Evolutionary conservation across 1,140 invertebrate genomes (phyloP).

Genomic region (Drosophila sturtevanti): DNA sequence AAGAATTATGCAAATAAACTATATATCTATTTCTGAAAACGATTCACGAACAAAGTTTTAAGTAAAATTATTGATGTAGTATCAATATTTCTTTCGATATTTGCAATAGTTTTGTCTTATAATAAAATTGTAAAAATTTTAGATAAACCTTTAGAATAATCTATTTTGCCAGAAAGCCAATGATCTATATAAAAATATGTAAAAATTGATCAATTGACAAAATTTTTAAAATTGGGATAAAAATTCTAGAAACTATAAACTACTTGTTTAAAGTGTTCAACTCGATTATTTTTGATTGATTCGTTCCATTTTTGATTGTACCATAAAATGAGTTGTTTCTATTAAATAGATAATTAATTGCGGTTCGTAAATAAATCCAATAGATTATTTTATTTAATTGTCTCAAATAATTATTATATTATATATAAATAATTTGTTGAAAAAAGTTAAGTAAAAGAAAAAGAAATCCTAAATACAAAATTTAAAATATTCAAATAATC

Average conservation of each 20-base stretch:
- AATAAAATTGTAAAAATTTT: neutral
- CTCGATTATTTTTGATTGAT: neutral
- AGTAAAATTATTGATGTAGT: too few relatives aligned
- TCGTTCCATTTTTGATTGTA: neutral
- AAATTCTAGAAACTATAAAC: neutral
- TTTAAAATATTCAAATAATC: neutral
- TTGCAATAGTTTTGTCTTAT: neutral
- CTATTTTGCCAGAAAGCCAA: neutral
- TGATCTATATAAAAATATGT: neutral
- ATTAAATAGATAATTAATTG: neutral
- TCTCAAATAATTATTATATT: neutral
- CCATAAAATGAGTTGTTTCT: neutral
- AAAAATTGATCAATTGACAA: neutral
- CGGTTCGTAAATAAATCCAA: neutral
- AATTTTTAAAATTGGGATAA: neutral
- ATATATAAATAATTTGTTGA: neutral
- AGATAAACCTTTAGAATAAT: neutral
- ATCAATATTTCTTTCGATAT: neutral
- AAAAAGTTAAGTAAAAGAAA: neutral
- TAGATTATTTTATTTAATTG: neutral
- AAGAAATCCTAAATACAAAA: neutral
- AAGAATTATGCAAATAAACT: neutral
- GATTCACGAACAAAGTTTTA: too few relatives aligned
- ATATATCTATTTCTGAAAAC: neutral
- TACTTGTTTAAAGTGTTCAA: neutral